A percentile compares a stretch with the other conserved stretches of the same genome.
Evolutionary conservation across 2,113 vertebrate genomes (phyloP).

Genomic region (Dryoscopus gambensis): DNA sequence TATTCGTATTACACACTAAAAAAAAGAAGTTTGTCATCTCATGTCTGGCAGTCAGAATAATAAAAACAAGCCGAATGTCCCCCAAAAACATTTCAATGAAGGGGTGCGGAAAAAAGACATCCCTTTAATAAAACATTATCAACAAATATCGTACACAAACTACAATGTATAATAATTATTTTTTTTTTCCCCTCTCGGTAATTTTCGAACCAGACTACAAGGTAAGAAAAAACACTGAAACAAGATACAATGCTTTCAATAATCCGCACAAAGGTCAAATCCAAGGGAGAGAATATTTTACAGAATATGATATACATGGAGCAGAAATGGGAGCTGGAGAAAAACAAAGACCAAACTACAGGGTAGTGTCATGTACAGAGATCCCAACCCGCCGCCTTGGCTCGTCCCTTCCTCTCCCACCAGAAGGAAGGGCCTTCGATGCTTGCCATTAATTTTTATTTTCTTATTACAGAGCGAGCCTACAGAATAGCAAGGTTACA

Average conservation of each 20-base stretch:
- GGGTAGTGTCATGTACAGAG: conserved; percentile 89
- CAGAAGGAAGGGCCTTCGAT: conserved; percentile 35
- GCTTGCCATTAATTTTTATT: conserved; percentile 48
- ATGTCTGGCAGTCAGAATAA: conserved; percentile 73
- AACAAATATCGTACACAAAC: conserved; percentile 84
- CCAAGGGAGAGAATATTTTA: conserved; percentile 88
- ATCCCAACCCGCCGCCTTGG: conserved; percentile 66
- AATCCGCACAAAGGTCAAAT: conserved; percentile 87
- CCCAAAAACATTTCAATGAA: conserved; percentile 75
- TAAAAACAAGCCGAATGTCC: conserved; percentile 58
- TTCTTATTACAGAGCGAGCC: conserved; percentile 69
- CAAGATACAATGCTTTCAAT: conserved; percentile 85
- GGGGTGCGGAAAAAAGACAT: conserved; percentile 83
- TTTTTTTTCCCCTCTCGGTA: conserved; percentile 69
- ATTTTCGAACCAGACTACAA: conserved; percentile 83
- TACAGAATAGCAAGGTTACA: conserved; percentile 73
- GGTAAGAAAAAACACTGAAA: conserved; percentile 87
- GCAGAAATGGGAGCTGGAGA: conserved; percentile 81
- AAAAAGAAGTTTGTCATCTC: conserved; percentile 33
- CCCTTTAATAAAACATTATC: conserved; percentile 85
- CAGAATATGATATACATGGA: conserved; percentile 87
- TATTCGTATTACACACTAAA: conserved; percentile 33
- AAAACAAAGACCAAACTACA: conserved; percentile 85
- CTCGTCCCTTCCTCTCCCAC: conserved; percentile 52
- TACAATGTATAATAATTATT: conserved; percentile 85